Evolutionary conservation across 1,140 invertebrate genomes (phyloP).

Genomic region (Philaenus spumarius): DNA sequence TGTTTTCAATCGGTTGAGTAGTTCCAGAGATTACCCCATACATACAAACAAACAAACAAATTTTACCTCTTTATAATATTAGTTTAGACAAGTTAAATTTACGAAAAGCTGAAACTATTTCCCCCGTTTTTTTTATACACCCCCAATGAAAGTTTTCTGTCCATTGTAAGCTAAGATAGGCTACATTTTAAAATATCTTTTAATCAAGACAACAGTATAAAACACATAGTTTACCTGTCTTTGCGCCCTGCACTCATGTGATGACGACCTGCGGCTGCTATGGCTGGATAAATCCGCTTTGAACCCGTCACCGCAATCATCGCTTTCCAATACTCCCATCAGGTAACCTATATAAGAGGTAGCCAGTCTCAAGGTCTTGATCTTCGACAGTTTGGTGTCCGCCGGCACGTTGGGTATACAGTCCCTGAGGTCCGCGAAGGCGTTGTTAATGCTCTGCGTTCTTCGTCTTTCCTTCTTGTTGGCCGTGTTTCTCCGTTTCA

Average conservation of each 20-base stretch:
- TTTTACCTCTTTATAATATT: too few species aligned
- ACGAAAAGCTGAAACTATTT: too few species aligned
- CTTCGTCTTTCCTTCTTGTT: conserved; percentile 91
- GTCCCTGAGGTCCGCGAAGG: conserved; percentile 83
- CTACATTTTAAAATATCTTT: too few species aligned
- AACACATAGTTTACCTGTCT: neutral
- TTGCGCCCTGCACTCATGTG: neutral
- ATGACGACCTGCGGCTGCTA: too few species aligned
- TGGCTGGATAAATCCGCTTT: conserved; percentile 59
- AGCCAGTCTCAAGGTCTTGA: conserved; percentile 84
- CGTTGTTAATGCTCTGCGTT: conserved; percentile 92
- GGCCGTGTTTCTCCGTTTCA: conserved; percentile 69
- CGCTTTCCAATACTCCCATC: conserved; percentile 68
- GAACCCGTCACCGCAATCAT: conserved; percentile 65
- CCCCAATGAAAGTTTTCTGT: too few species aligned
- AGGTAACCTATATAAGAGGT: conserved; percentile 90
- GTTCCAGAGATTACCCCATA: too few species aligned
- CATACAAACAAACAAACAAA: too few species aligned
- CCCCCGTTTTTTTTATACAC: too few species aligned
- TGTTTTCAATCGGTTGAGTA: too few species aligned
- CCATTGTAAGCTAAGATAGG: too few species aligned
- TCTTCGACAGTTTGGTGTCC: conserved; percentile 80
- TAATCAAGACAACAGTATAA: too few species aligned
- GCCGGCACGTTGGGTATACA: conserved; percentile 94
- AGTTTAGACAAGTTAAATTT: too few species aligned